Evolutionary conservation across 2,888 invertebrate species (phyloP).

Genomic region (Cheiracanthium punctorium): DNA sequence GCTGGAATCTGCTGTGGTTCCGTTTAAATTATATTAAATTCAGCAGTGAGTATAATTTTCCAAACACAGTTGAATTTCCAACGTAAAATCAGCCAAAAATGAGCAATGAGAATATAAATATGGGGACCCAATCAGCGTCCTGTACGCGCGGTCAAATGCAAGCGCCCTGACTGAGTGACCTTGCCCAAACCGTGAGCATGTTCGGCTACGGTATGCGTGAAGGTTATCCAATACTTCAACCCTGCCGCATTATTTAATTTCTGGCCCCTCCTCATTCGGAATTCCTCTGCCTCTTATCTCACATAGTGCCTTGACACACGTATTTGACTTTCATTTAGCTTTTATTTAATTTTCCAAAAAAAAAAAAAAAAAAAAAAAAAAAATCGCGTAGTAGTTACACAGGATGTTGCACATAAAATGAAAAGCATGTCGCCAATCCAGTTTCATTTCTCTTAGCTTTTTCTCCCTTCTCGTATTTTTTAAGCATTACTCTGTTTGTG

Average conservation of each 20-base stretch:
- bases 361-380: no score
- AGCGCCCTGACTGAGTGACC: slow-evolving; percentile 34
- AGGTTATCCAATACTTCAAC: slow-evolving; percentile 19
- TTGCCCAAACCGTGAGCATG: slow-evolving; percentile 12
- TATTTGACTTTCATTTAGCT: not conserved
- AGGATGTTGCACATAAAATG: slow-evolving; percentile 10
- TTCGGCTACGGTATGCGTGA: slow-evolving; percentile 18
- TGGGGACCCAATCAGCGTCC: slow-evolving; percentile 3
- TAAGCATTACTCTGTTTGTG: no score
- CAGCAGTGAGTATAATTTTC: no score
- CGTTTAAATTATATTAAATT: no score
- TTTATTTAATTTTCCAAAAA: not conserved
- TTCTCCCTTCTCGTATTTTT: not conserved
- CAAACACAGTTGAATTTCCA: no score
- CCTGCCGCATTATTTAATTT: slow-evolving; percentile 8
- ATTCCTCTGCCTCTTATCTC: slow-evolving; percentile 1
- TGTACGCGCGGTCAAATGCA: slow-evolving; percentile 19
- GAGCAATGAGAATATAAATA: no score
- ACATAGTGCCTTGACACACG: not conserved
- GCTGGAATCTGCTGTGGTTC: no score
- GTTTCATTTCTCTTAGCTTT: not conserved
- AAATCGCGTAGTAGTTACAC: not conserved
- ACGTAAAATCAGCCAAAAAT: no score
- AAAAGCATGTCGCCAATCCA: slow-evolving; percentile 15
- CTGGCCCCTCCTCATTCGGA: not conserved